Base-by-base conservation (phyloP, 2,888 invertebrate genomes). In the Spialia ferax region DNA sequence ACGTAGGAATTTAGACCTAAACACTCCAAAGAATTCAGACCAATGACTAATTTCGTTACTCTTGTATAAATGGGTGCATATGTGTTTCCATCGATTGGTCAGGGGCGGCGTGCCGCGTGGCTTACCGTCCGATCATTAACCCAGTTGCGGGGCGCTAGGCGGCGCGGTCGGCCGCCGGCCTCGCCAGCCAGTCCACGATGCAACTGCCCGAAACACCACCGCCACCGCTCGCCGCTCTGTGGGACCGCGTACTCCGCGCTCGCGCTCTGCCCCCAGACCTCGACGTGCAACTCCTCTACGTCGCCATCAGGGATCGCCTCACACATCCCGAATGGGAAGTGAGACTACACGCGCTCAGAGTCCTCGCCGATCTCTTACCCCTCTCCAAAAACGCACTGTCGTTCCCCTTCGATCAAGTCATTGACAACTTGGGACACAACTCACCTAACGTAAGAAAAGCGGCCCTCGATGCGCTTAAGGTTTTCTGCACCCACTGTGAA, bases 301-400 rank as follows among this genome's bases (percentile, higher is more conserved):
- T 94, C 63, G 97, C 97, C 76, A 95, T 97, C 79, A 93, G 95
- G 54, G 96, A 96, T 74, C 95, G 97, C 60, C 92, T 97, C 55
- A 94, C 95, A 45, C 97, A 97, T 83, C 96, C 97, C 0, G 97
- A 97, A 84, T 96, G 97, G 96, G 97, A 97, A 87, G 97, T 97
- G 38, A 95, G 97, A 10, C 96, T 97, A 73, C 97, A 97, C 84
- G 97, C 97, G 26, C 89, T 97, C 6, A 89, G 97, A 62, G 97
- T 98, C 8, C 94, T 97, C 42, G 95, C 96, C 29, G 97, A 97
- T 86, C 95, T 97, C 1, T 91, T 98, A 57, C 97, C 97, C 3
- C 95, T 97, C 48, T 95, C 97, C 71, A 95, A 95, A 50, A 94
- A 95, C 60, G 95, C 95, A 63, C 94, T 97, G 15, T 96, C 97